These are phyloP conservation scores for Limnephilus lunatus DNA, from an alignment of 2,888 invertebrate genomes.

Conservation along the genomic window DNA sequence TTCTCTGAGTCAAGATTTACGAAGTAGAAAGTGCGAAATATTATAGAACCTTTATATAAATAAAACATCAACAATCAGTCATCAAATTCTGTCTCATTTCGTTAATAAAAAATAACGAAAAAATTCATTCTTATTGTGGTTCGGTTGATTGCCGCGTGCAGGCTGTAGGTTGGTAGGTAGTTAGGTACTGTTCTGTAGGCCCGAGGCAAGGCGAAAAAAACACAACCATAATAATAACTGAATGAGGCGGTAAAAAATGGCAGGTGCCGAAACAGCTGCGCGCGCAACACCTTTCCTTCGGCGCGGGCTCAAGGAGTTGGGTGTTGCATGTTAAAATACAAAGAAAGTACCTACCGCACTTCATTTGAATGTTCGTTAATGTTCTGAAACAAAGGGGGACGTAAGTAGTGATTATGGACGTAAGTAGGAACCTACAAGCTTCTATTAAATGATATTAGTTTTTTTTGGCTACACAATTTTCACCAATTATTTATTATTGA, in stretches of 20 bases:
- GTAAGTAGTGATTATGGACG: background rate
- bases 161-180: background rate
- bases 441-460: no score
- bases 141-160: conserved; percentile 2
- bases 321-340: conserved; percentile 33
- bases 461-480: background rate
- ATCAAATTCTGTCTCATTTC: background rate
- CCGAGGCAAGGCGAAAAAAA: conserved; percentile 41
- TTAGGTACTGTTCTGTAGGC: background rate
- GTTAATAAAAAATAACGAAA: background rate
- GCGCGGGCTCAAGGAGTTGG: conserved; percentile 11
- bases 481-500: background rate
- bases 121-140: background rate
- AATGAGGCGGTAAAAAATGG: conserved; percentile 56
- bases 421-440: background rate
- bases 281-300: conserved; percentile 59
- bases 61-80: background rate
- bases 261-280: conserved; percentile 63
- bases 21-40: background rate
- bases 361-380: conserved; percentile 25
- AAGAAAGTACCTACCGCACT: conserved; percentile 23
- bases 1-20: background rate
- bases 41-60: background rate
- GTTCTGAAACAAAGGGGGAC: conserved; percentile 6
- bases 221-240: conserved; percentile 31